phyloP scores from a whole-genome alignment of 2,797 vertebrate species.

The Poecilia gillii region DNA sequence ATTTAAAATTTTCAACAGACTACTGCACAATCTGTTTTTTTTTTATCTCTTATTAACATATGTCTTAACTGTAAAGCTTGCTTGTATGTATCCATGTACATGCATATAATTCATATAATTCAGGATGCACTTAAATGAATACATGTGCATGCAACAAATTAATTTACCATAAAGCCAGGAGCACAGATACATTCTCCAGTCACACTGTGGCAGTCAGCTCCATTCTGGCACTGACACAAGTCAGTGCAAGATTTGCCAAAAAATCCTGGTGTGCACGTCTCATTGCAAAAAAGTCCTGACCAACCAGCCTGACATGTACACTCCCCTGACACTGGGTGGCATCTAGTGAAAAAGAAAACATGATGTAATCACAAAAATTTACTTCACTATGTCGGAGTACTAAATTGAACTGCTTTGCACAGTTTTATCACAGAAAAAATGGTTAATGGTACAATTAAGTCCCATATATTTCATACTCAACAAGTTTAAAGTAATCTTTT shows the following conservation, averaged over 20 bases:
- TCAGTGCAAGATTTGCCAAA: constrained; percentile 90
- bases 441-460: neutral
- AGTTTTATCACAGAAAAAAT: neutral
- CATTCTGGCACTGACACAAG: constrained; percentile 94
- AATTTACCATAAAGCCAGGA: constrained; percentile 91
- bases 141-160: neutral
- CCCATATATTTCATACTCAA: neutral
- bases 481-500: neutral
- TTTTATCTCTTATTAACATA: neutral
- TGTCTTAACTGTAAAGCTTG: neutral
- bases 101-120: neutral
- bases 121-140: neutral
- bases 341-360: constrained; percentile 80
- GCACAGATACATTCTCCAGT: constrained; percentile 92
- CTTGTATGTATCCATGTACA: neutral
- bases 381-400: neutral
- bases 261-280: constrained; percentile 92
- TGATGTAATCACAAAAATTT: neutral
- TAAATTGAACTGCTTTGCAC: neutral
- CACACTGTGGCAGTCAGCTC: constrained; percentile 93
- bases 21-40: neutral
- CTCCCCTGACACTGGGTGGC: constrained; percentile 97
- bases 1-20: neutral
- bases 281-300: constrained; percentile 96
- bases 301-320: constrained; percentile 90